Evolutionary conservation across 2,113 vertebrate genomes (phyloP).

Genomic region (Psilopsiagon aymara): DNA sequence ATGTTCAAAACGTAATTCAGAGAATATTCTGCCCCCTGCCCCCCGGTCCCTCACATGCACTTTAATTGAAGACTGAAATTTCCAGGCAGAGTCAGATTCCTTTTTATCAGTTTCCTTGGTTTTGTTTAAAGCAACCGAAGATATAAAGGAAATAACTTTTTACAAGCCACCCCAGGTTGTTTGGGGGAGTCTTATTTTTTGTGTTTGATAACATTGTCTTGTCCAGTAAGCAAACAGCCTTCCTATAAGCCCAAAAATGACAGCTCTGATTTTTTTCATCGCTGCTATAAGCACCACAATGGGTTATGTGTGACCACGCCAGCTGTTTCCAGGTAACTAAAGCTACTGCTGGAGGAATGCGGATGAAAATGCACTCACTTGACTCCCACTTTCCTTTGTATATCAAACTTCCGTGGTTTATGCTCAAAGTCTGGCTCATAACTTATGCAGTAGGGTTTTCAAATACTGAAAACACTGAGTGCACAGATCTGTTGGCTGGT

Average conservation of each 20-base stretch:
- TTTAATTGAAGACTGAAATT: not conserved
- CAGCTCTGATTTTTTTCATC: not conserved
- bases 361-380: not conserved
- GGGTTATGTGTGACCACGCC: not conserved
- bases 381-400: not conserved
- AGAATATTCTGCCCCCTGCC: not conserved
- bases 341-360: not conserved
- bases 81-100: not conserved
- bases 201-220: not conserved
- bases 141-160: not conserved
- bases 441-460: not conserved
- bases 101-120: not conserved
- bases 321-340: not conserved
- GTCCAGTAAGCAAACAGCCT: not conserved
- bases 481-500: not conserved
- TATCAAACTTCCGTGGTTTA: not conserved
- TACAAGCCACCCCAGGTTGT: not conserved
- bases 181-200: not conserved
- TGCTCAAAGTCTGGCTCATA: not conserved
- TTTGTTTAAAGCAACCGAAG: not conserved
- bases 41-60: rapidly evolving
- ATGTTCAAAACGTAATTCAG: not conserved
- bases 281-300: not conserved
- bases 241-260: not conserved
- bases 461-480: not conserved